These are phyloP conservation scores for Gymnogyps californianus DNA, from an alignment of 2,113 vertebrate genomes.

Conservation along the genomic window DNA sequence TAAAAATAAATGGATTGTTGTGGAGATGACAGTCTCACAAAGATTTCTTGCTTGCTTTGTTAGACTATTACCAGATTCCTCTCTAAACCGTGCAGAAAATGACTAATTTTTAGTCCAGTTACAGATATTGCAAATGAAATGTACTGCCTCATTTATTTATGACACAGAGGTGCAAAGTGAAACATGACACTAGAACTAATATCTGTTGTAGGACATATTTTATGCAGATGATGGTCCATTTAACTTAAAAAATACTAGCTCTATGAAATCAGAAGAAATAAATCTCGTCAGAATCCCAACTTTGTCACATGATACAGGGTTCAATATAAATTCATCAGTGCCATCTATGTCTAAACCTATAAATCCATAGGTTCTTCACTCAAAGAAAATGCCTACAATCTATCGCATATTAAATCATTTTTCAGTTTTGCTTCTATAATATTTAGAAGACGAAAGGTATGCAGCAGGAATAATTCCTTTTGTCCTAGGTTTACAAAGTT, in stretches of 20 bases:
- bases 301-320: background rate
- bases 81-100: background rate
- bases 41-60: background rate
- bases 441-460: background rate
- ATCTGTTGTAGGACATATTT: background rate
- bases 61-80: background rate
- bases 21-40: background rate
- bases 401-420: background rate
- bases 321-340: background rate
- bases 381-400: background rate
- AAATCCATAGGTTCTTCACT: background rate
- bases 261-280: background rate
- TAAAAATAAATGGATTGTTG: background rate
- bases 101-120: background rate
- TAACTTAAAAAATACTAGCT: background rate
- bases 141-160: background rate
- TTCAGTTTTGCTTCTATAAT: background rate
- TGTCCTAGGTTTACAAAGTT: background rate
- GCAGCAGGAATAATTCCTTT: background rate
- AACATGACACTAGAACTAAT: background rate
- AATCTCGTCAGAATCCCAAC: background rate
- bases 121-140: background rate
- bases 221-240: background rate
- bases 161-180: background rate
- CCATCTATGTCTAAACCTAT: background rate